Evolutionary conservation across 2,888 invertebrate species (phyloP).

Genomic region (Thereva unica): DNA sequence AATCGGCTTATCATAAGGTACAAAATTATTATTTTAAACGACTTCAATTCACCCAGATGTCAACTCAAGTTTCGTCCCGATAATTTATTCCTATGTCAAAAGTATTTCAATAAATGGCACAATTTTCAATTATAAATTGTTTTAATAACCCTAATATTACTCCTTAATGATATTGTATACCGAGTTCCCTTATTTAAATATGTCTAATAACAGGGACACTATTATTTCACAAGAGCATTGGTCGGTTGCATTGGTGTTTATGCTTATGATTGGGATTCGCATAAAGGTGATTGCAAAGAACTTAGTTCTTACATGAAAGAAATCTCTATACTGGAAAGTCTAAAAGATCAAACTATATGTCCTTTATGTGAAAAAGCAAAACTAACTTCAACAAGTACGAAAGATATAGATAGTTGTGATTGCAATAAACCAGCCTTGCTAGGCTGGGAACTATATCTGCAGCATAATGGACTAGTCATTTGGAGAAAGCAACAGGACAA

Average conservation of each 20-base stretch:
- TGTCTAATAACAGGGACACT: too few relatives aligned
- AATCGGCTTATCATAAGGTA: too few relatives aligned
- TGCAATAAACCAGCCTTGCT: background rate
- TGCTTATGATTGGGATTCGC: constrained; percentile 66
- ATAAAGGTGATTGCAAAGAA: constrained; percentile 63
- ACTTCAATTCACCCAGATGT: too few relatives aligned
- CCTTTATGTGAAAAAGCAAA: constrained; percentile 59
- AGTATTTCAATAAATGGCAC: too few relatives aligned
- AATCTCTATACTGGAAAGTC: constrained; percentile 62
- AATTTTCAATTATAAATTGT: too few relatives aligned
- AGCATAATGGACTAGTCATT: constrained; percentile 76
- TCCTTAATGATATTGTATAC: too few relatives aligned
- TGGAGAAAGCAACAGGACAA: constrained; percentile 74
- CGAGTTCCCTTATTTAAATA: too few relatives aligned
- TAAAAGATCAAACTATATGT: constrained; percentile 63
- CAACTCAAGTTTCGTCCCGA: too few relatives aligned
- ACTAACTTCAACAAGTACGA: constrained; percentile 54
- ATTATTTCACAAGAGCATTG: too few relatives aligned
- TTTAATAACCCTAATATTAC: too few relatives aligned
- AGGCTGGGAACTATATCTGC: constrained; percentile 79
- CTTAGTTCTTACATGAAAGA: constrained; percentile 63
- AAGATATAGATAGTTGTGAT: constrained; percentile 55
- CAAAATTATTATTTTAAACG: too few relatives aligned
- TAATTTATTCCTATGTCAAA: too few relatives aligned
- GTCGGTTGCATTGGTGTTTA: constrained; percentile 60